Base-by-base conservation (phyloP, 2,113 vertebrate species). In the Tragulus kanchil region DNA sequence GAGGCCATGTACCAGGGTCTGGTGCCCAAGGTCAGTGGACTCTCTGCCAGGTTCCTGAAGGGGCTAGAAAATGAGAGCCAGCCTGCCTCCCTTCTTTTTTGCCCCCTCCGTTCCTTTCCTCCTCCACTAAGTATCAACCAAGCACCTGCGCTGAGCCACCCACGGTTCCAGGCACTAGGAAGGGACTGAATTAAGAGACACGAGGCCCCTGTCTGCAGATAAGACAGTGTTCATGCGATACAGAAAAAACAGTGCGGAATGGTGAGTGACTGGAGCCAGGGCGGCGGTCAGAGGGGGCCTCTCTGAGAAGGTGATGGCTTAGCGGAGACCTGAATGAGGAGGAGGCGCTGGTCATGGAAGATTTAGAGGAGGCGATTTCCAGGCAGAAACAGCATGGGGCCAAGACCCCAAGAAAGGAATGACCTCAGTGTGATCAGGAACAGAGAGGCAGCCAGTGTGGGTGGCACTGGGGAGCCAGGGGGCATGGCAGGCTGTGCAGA, bases 21-120 rank as follows among this genome's bases (percentile, higher is more conserved):
- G 7, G n/a, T 36, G 59, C 54, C 25, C 23, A 56, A 9, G 78
- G 45, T 77, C 50, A 50, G 42, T 16, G 52, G 67, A 26, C 61
- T 93, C 61, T 93, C 79, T 42, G 23, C 73, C 79, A 50, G 71
- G 6, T 19, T 78, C 73, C 94, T 90, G 8, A 26, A 19, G 13
- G 50, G 48, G 59, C 73, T 52, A 45, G 52, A 45, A 90, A 78
- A 36, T 2, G 25, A 85, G 50, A 81, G 9, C 36, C 79, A n/a
- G 16, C 71, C 42, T 79, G 10, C 69, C 48, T 59, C 11, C 36
- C 48, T 61, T 1, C 65, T 19, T 50, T 36, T 23, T 52, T 1
- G 31, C 42, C 31, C 16, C 67, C 52, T 59, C 7, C n/a, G 31
- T 56, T 50, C 50, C 78, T 71, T 52, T 79, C 81, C 56, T 65